Conservation (phyloP, 2,888 invertebrate species). For the Heliconius cydno region DNA sequence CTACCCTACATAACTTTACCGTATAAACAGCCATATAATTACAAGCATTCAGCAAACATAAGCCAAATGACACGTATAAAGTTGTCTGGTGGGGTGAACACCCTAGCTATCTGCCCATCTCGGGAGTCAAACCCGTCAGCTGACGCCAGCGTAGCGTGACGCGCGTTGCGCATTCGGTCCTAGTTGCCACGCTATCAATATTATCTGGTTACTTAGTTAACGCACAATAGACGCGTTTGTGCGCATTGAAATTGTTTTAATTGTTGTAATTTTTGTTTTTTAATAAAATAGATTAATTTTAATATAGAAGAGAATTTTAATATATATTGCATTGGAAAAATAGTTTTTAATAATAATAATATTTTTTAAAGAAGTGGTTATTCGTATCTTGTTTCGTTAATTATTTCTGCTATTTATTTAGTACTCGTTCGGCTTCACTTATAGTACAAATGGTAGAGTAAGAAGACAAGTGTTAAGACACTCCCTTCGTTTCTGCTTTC, state of each 20-base stretch:
- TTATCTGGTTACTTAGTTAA: conserved; percentile 3
- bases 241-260: not conserved
- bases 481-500: no score
- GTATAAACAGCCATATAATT: not conserved
- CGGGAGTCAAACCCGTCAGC: conserved; percentile 55
- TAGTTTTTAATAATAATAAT: no score
- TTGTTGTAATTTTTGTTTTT: not conserved
- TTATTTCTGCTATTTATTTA: no score
- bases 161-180: conserved; percentile 43
- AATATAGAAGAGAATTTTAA: no score
- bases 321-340: no score
- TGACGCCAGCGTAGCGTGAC: conserved; percentile 53
- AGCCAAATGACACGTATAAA: conserved; percentile 42
- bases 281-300: not conserved
- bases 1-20: not conserved
- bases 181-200: conserved; percentile 20
- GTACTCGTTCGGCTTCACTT: no score
- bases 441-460: no score
- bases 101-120: conserved; percentile 51
- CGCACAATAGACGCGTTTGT: not conserved
- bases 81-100: conserved; percentile 49
- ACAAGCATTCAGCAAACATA: conserved; percentile 18
- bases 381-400: no score
- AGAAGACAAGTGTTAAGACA: no score
- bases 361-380: no score